Evolutionary conservation across 2,888 invertebrate species (phyloP), one percentile per base, ranked within the genome.

Genomic region (Lasioglossum lativentre): DNA sequence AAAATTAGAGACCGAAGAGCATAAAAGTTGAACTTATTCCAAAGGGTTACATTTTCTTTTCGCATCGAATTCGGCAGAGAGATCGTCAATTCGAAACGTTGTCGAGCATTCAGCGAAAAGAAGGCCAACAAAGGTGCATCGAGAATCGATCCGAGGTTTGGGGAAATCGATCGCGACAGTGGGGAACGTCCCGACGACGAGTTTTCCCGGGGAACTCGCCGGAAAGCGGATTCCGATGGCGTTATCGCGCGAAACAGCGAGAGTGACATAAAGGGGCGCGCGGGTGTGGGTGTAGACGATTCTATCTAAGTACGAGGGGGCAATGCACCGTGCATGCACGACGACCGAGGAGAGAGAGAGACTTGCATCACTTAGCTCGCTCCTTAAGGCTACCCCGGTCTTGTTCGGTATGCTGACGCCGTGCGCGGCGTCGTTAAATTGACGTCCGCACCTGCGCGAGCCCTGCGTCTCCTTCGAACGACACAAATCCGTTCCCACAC

Each of bases 231-330:
- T 81, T 76, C 47, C 76, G 82, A 76, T 47, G 74, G 59, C 59
- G 83, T 85, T 85, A 85, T 85, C 85, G 75, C 59, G 59, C 72
- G 71, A 74, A 78, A 74, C 84, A 72, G 79, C 56, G 47, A 63
- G 83, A 88, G 74, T 75, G 88, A 78, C 85, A 82, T 84, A 80
- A 88, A 87, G 85, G 87, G 79, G 82, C 89, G 82, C 72, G 72
- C 52, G 63, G 77, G 89, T 85, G 91, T 90, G 89, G 91, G 91
- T 91, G 91, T 90, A 91, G 91, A 91, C 91, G 91, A 91, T 91
- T 91, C 91, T 91, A 91, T 91, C 90, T 91, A 82, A 89, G 88
- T 80, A 81, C 85, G 87, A 79, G 90, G 90, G 85, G 90, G 86
- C 89, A 87, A 89, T 90, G 89, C 90, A 89, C 88, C 83, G 86